phyloP scores from a whole-genome alignment of 2,888 invertebrate genomes.

The Ophonus ardosiacus region DNA sequence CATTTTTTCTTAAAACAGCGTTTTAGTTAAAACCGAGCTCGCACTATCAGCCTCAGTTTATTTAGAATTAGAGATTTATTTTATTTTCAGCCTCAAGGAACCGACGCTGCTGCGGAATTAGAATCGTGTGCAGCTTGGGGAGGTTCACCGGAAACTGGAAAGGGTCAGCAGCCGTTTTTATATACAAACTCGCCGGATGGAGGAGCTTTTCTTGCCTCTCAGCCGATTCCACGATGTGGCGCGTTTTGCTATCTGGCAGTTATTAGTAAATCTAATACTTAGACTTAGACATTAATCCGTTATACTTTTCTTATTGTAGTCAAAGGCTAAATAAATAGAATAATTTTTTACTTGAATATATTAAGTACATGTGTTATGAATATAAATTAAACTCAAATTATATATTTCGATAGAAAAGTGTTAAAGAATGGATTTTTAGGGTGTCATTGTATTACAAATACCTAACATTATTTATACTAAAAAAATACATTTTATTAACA shows the following conservation, averaged over 20 bases:
- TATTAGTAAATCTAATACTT: constrained; percentile 68
- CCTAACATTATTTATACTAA: too few relatives aligned
- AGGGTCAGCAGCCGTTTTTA: constrained; percentile 73
- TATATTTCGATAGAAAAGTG: too few relatives aligned
- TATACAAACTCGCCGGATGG: constrained; percentile 79
- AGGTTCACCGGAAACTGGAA: constrained; percentile 65
- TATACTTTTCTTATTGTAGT: not conserved
- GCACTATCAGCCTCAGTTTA: too few relatives aligned
- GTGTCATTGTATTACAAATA: too few relatives aligned
- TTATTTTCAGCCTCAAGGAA: constrained; percentile 72
- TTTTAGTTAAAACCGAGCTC: too few relatives aligned
- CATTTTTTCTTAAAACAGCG: too few relatives aligned
- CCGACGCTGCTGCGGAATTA: constrained; percentile 65
- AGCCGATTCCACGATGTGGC: constrained; percentile 79
- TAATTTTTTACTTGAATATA: too few relatives aligned
- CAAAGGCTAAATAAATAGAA: not conserved
- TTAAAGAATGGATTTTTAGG: too few relatives aligned
- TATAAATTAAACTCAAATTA: too few relatives aligned
- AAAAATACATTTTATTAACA: too few relatives aligned
- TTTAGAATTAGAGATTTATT: not conserved
- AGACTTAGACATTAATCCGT: not conserved
- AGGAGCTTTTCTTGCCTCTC: constrained; percentile 78
- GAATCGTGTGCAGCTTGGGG: constrained; percentile 68
- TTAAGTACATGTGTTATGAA: too few relatives aligned
- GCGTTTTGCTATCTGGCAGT: constrained; percentile 80